Base-by-base conservation (phyloP, 1,140 invertebrate genomes). In the Triops cancriformis region DNA sequence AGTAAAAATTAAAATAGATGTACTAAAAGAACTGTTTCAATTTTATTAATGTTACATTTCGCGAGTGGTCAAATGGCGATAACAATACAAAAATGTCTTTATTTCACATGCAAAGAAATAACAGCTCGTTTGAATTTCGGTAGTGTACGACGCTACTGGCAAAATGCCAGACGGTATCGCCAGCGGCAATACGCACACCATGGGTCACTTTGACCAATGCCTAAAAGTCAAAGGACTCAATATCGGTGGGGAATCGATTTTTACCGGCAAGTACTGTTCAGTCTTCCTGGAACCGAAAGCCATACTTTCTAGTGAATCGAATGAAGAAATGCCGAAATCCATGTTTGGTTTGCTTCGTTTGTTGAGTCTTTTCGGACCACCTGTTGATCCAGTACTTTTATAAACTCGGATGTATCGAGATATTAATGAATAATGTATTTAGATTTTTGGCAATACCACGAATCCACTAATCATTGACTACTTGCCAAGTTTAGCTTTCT, bases 151-250 rank as follows among this genome's bases (percentile, higher is more conserved):
- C 14, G 43, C 75, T 18, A 76, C 31, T n/a, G 75, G 75, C 0
- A 43, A 76, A 76, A 14, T 76, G 0, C 75, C 75, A 26, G 42
- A 43, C 6, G 75, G 75, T 42, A 51, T 76, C 2, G 75, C 43
- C 12, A 42, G 77, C 10, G 73, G 72, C 5, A 73, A 73, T 74
- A 26, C 31, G 9, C 77, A 78, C 41, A 11, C 77, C 4, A 73
- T 26, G 72, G 77, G 77, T 74, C 41, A 73, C 27, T 78, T 78
- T 72, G 77, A 78, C 77, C 64, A 78, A 28, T 78, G 77, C 18
- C 9, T 78, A 7, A 43, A 37, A 5, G 73, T 73, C 45, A 73
- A 73, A 14, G 51, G 51, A 18, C 51, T 23, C 6, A 14, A 64
- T 12, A 41, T 31, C 41, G 27, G 5, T n/a, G 27, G 12, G 18